Conservation (phyloP, 2,888 invertebrate genomes). For the Coecobrya sp. region DNA sequence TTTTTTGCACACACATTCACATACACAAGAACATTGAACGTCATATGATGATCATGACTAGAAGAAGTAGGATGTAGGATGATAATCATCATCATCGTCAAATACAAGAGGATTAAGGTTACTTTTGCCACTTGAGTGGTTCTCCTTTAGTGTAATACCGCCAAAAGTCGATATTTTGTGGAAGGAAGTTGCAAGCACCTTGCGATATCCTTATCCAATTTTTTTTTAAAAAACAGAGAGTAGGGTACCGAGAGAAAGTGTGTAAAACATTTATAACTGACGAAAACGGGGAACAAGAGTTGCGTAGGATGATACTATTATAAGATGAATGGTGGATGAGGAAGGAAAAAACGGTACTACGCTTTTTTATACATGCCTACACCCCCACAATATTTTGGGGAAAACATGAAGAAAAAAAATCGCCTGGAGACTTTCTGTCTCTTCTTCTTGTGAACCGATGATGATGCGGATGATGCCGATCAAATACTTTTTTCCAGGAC, state of each 20-base stretch:
- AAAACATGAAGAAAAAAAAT: not conserved
- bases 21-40: conserved; percentile 7
- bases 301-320: not conserved
- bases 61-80: conserved; percentile 32
- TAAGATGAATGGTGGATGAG: not conserved
- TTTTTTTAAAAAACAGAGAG: not conserved
- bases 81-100: conserved; percentile 31
- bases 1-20: conserved; percentile 37
- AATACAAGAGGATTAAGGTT: conserved; percentile 65
- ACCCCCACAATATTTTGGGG: not conserved
- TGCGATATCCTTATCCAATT: not conserved
- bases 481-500: conserved; percentile 14
- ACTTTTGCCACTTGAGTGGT: conserved; percentile 26
- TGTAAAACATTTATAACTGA: not conserved
- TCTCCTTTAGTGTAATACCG: not conserved
- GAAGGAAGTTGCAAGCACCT: not conserved
- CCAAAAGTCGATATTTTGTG: conserved; percentile 46
- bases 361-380: not conserved
- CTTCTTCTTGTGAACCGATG: not conserved
- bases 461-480: conserved; percentile 6
- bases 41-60: conserved; percentile 18
- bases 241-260: not conserved
- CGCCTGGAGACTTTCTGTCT: conserved; percentile 40
- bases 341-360: not conserved
- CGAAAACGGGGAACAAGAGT: not conserved